A percentile compares a stretch with the other conserved stretches of the same genome.
phyloP scores from a whole-genome alignment of 2,888 invertebrate species.

The Congeria kusceri region DNA sequence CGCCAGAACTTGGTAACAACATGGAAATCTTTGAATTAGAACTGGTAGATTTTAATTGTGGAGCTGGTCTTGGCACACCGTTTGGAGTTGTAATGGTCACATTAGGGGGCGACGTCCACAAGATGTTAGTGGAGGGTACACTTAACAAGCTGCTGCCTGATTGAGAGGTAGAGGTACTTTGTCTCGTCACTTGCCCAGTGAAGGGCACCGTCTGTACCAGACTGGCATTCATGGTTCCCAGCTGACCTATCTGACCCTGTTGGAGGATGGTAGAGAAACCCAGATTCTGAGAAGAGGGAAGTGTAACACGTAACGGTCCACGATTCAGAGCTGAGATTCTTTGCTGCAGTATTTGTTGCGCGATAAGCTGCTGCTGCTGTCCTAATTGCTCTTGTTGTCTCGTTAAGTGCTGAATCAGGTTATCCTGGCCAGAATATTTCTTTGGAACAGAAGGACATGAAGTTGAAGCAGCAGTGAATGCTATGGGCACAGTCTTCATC shows the following conservation, averaged over 20 bases:
- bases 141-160: slow-evolving; percentile 1
- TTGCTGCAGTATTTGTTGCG: slow-evolving; percentile 49
- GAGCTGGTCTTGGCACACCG: slow-evolving; percentile 41
- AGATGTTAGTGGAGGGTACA: slow-evolving; percentile 53
- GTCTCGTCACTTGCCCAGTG: slow-evolving; percentile 35
- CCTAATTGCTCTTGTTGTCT: slow-evolving; percentile 47
- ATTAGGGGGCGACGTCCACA: slow-evolving; percentile 58
- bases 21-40: neutral
- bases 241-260: slow-evolving; percentile 40
- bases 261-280: slow-evolving; percentile 47
- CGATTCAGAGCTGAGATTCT: slow-evolving; percentile 41
- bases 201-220: slow-evolving; percentile 24
- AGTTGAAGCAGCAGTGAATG: slow-evolving; percentile 4
- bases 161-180: slow-evolving; percentile 11
- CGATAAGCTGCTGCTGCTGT: slow-evolving; percentile 47
- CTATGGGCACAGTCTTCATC: neutral
- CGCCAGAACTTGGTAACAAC: slow-evolving; percentile 4
- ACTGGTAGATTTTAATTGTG: slow-evolving; percentile 22
- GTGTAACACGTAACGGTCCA: slow-evolving; percentile 11
- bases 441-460: neutral
- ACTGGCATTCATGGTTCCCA: slow-evolving; percentile 33
- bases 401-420: slow-evolving; percentile 43
- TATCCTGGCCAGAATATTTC: slow-evolving; percentile 13
- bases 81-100: slow-evolving; percentile 56
- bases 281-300: slow-evolving; percentile 31